Conservation (phyloP, 2,888 invertebrate species). For the Unio delphinus region DNA sequence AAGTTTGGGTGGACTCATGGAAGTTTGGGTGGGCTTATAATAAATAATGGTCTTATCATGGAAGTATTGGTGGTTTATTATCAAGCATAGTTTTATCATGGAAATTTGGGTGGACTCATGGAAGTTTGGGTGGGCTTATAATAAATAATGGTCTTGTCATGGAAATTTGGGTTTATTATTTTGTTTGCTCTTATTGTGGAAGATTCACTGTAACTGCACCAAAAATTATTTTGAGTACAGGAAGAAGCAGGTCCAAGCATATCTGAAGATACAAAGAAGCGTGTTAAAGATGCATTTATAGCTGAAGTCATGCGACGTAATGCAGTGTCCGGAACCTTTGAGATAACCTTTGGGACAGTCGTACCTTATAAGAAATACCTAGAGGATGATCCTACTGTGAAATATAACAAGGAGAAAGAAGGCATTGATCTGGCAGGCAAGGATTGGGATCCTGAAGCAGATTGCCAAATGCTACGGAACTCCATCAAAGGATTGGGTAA, state of each 20-base stretch:
- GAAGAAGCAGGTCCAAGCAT: background rate
- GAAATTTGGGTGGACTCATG: no score
- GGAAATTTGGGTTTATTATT: no score
- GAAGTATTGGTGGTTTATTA: no score
- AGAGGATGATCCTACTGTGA: slow-evolving; percentile 51
- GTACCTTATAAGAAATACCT: slow-evolving; percentile 48
- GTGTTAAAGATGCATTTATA: slow-evolving; percentile 52
- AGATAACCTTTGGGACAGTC: slow-evolving; percentile 62
- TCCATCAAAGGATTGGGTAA: slow-evolving; percentile 67
- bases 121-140: no score
- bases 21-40: no score
- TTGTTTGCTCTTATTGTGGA: no score
- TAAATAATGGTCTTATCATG: no score
- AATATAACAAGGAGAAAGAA: slow-evolving; percentile 30
- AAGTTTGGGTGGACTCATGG: no score
- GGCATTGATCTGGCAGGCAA: slow-evolving; percentile 32
- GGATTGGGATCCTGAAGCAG: slow-evolving; percentile 56
- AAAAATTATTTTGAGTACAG: no score
- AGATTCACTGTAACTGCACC: no score
- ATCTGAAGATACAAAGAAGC: slow-evolving; percentile 38
- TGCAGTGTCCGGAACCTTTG: slow-evolving; percentile 60
- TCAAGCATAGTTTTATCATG: no score
- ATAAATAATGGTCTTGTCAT: no score
- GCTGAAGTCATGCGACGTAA: slow-evolving; percentile 60
- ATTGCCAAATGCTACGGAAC: slow-evolving; percentile 55